Base-by-base conservation (phyloP, 2,888 invertebrate species). In the Strigamia transsilvanica region DNA sequence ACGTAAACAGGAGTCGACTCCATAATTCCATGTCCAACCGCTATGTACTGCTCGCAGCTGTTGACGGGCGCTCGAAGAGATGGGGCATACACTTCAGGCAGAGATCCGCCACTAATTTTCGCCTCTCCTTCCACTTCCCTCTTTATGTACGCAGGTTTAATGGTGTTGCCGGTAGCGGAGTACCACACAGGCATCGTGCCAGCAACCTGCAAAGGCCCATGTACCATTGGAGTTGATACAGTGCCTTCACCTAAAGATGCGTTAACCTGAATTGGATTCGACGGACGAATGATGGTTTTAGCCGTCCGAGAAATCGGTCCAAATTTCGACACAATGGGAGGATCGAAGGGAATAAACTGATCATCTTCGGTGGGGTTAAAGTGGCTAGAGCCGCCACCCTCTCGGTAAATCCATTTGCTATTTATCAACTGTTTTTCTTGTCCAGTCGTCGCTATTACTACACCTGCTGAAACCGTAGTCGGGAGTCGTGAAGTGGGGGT, bases 301-400 rank as follows among this genome's bases (percentile, higher is more conserved):
- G 85, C 84, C 84, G 84, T 82, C 66, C 91, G 88, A 0, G 92
- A 92, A 84, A 93, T 93, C 0, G 93, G 93, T 3, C 93, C 93
- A 86, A 91, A 93, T 87, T 92, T 92, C 84, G 91, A 92, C 21
- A 91, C 91, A 32, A 91, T 89, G 0, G 92, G 91, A 42, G 91
- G 89, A 85, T 92, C 92, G 87, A 92, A 92, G 9, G 92, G 92
- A 82, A 92, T 91, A 85, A 92, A 91, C 85, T 92, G 91, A 85
- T 92, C 92, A 84, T 92, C 91, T 51, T 91, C 90, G 79, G 91
- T 86, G 84, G 91, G 82, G 27, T 56, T 66, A 80, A 83, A 83
- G 18, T 21, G 51, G 78, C 38, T 82, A 1, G 27, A 15, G 13
- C 80, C 32, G 0, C 27, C 41, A 38, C n/a, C 80, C n/a, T 80